Evolutionary conservation across 92 coral and sea anemone genomes (phyloP), one percentile per base, ranked within the genome.

Genomic region (Virgularia gustaviana): DNA sequence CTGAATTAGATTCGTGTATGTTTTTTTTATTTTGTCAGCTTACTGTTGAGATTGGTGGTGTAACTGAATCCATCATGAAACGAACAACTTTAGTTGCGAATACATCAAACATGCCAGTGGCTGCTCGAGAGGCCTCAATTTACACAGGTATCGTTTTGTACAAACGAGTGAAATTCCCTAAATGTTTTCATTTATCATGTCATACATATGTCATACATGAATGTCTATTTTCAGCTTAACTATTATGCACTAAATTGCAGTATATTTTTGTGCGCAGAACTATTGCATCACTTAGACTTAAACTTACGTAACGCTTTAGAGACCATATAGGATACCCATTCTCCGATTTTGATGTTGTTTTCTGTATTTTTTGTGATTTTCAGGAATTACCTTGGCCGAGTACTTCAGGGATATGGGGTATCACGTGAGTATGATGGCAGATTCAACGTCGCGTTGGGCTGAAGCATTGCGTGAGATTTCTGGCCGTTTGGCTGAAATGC

Each of bases 31-130:
- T 28, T 31, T n/a, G 28, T 13, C 67, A 92, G 98, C 70, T 94
- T 27, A 86, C 96, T 34, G 96, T 94, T 24, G 99, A 94, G 52
- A 78, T 94, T 28, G 85, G 88, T 65, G 99, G 99, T 39, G 87
- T 84, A 35, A 85, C 78, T 16, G 99, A 94, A 54, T 94, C 99
- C 12, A 94, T 94, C 42, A 94, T 94, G 99, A 94, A 94, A 66
- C 87, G 99, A 70, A 94, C 99, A 16, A 89, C 99, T 11, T 80
- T 94, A 31, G 99, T 94, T 16, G 99, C 99, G 10, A 94, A 94
- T 83, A 94, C 99, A 1, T 94, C 99, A 0, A 94, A 94, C 85
- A 94, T 94, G 99, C 99, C 99, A 32, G 99, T 94, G 35, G 99
- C 99, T n/a, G 99, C 99, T 1, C 86, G 99, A 57, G 99, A 94